phyloP scores from a whole-genome alignment of 2,888 invertebrate genomes.

The Xanthostigma xanthostigma region DNA sequence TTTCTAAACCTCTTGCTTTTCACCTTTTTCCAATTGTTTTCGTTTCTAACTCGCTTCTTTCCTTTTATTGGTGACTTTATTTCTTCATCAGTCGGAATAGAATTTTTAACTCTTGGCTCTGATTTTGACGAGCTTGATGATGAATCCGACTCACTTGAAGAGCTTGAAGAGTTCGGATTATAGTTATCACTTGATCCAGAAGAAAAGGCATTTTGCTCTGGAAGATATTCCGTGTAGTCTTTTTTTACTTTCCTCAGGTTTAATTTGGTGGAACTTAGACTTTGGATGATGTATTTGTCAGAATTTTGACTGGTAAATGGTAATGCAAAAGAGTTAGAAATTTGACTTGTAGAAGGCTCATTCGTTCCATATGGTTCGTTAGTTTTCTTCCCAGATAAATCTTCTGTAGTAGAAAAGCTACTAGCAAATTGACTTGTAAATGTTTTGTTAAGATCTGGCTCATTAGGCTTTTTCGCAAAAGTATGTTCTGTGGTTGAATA shows the following conservation, averaged over 20 bases:
- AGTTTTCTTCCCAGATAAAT: no score
- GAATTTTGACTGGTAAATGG: not conserved
- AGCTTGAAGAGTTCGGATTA: conserved; percentile 1
- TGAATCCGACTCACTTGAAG: not conserved
- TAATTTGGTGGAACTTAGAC: not conserved
- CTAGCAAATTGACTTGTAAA: no score
- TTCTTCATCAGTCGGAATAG: not conserved
- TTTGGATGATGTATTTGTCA: not conserved
- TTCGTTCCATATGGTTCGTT: no score
- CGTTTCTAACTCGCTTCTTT: conserved; percentile 3
- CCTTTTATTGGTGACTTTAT: not conserved
- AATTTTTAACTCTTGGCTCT: conserved; percentile 1
- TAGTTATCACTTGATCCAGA: conserved; percentile 5
- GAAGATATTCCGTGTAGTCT: not conserved
- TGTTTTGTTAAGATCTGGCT: no score
- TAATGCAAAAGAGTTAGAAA: no score
- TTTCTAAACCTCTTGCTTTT: conserved; percentile 6
- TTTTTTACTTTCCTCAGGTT: not conserved
- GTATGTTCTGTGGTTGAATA: no score
- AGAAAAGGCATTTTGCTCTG: conserved; percentile 2
- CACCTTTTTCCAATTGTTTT: conserved; percentile 5
- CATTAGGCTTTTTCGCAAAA: no score
- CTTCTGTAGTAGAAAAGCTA: no score
- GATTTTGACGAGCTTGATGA: not conserved
- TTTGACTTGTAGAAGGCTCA: no score